Base-by-base conservation (phyloP, 2,113 vertebrate genomes). In the Willisornis vidua region DNA sequence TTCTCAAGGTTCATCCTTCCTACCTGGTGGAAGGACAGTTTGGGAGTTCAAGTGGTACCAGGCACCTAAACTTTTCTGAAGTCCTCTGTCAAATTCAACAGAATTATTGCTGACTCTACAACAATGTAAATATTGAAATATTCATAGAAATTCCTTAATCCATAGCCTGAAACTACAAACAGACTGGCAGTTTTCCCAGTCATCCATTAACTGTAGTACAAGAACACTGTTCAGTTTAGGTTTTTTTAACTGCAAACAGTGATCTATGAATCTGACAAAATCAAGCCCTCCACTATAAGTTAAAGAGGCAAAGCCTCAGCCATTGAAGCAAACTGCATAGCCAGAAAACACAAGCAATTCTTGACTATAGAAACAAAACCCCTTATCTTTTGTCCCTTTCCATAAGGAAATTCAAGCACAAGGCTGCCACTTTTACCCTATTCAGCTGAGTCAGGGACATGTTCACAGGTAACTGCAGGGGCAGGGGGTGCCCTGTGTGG, bases 171-270 rank as follows among this genome's bases (percentile, higher is more conserved):
- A 83, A 80, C 70, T 84, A 62, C 35, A 67, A 94, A 51, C 41
- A 93, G 37, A 88, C 55, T 89, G 79, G 95, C 68, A 89, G 45
- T 80, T 92, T 85, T 92, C 86, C 83, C 79, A 94, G 55, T 70
- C 52, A 51, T 55, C 79, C 76, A 89, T 95, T 86, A 96, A 79
- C 59, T 89, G 61, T 31, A 77, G 33, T 35, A 77, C 23, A 88
- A 24, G 46, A 83, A 63, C 20, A 55, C 22, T 9, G 19, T 29
- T 65, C 58, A 76, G 52, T 16, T 67, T 67, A 6, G 0, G 2
- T 17, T 65, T 63, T 79, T 87, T 79, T 24, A 66, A 76, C 45
- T 41, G 22, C 33, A 52, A 81, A 59, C 45, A 74, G 25, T 55
- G 29, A 88, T 70, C 25, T 4, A 66, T 0, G 12, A 90, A 39